These are phyloP conservation scores for Oceanodroma tethys DNA, from an alignment of 2,113 vertebrate genomes.

Conservation along the genomic window DNA sequence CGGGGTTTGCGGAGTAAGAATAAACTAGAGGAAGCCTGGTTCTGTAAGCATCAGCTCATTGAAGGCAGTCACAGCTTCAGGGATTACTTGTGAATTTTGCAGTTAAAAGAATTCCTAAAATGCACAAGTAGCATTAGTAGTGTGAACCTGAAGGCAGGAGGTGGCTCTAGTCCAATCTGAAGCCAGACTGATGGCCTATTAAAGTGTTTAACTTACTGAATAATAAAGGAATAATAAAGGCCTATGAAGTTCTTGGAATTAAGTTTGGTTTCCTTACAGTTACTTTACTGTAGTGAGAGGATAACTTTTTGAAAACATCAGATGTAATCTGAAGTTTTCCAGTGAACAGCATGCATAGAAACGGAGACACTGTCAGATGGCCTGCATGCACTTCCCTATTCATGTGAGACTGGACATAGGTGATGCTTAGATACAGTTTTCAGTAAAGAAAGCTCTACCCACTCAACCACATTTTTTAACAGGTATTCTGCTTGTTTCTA, in stretches of 20 bases:
- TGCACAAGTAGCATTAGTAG: too few relatives aligned
- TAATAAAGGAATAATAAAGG: not conserved
- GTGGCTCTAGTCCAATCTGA: not conserved
- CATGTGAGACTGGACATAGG: not conserved
- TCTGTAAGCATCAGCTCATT: fast-evolving
- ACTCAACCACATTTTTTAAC: not conserved
- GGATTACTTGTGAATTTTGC: not conserved
- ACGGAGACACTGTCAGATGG: not conserved
- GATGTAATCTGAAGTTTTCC: not conserved
- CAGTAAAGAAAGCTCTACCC: not conserved
- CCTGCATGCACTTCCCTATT: not conserved
- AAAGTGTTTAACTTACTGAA: not conserved
- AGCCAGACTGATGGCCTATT: not conserved
- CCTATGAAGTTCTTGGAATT: not conserved
- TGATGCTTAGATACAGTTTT: not conserved
- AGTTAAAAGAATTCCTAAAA: not conserved
- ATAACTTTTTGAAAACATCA: not conserved
- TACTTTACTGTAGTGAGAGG: not conserved
- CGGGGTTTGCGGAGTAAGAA: not conserved
- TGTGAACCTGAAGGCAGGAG: not conserved
- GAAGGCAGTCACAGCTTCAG: not conserved
- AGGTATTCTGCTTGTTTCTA: not conserved
- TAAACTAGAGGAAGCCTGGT: not conserved
- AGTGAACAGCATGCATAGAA: not conserved
- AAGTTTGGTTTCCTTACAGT: not conserved